Percentiles rank a stretch among this genome's conserved stretches.
Evolutionary conservation across 2,888 invertebrate genomes (phyloP).

Genomic region (Tenthredo livida): DNA sequence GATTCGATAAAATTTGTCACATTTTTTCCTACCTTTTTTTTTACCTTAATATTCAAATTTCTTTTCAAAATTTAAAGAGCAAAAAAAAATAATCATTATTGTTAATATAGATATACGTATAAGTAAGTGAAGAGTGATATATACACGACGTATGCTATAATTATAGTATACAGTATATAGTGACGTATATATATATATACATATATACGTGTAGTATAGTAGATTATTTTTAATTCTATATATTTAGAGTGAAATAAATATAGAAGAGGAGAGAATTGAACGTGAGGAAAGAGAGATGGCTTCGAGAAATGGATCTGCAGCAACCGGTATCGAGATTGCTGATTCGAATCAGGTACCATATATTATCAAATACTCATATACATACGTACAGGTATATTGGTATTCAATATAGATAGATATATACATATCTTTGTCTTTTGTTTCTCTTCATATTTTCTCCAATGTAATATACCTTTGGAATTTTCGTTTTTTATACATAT

Average conservation of each 20-base stretch:
- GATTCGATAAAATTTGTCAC: not conserved
- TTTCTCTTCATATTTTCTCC: too few relatives aligned
- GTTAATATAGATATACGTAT: not conserved
- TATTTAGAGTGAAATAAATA: slow-evolving; percentile 10
- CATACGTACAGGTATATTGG: not conserved
- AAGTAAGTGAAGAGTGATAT: not conserved
- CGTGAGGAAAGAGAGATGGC: slow-evolving; percentile 37
- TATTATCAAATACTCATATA: not conserved
- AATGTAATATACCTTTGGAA: too few relatives aligned
- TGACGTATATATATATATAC: not conserved
- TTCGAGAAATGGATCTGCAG: slow-evolving; percentile 43
- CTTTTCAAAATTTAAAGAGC: not conserved
- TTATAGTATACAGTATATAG: too few relatives aligned
- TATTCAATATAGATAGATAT: not conserved
- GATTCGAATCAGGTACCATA: slow-evolving; percentile 45
- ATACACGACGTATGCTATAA: too few relatives aligned
- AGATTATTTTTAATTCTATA: not conserved
- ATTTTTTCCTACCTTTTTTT: not conserved
- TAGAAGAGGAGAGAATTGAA: slow-evolving; percentile 7
- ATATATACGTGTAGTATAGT: not conserved
- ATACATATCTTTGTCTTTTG: not conserved
- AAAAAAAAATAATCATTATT: not conserved
- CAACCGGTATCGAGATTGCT: slow-evolving; percentile 45
- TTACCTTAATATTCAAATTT: not conserved
- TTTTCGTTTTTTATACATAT: not conserved